Conservation (phyloP, 2,113 vertebrate genomes). For the Hippopotamus amphibius region DNA sequence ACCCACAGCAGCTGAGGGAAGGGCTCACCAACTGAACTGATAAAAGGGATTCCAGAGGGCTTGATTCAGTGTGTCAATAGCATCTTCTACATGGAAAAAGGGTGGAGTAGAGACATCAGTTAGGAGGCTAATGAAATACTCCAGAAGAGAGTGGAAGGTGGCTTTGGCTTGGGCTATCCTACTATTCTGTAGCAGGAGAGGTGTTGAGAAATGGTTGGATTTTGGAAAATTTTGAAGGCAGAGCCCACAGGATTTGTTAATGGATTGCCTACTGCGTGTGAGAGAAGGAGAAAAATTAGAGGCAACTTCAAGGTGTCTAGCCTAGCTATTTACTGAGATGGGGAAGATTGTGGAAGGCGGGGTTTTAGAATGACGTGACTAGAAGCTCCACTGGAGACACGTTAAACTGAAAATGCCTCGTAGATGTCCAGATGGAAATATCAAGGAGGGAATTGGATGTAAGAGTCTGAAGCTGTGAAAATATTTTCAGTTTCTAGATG, state of each 20-base stretch:
- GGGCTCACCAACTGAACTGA: background rate
- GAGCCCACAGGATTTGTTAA: background rate
- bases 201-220: background rate
- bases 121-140: background rate
- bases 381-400: background rate
- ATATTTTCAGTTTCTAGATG: background rate
- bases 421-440: slow-evolving; percentile 2
- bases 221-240: background rate
- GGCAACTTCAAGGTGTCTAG: background rate
- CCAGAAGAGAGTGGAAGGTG: background rate
- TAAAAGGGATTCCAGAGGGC: background rate
- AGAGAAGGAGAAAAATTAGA: background rate
- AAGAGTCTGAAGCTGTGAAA: background rate
- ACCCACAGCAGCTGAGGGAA: background rate
- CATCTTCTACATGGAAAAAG: background rate
- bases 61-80: background rate
- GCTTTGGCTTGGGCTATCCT: background rate
- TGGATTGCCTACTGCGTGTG: background rate
- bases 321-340: background rate
- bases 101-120: background rate
- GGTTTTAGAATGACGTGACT: background rate
- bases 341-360: background rate
- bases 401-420: slow-evolving; percentile 4
- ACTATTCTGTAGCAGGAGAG: background rate
- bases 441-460: background rate